These are phyloP conservation scores for Channa striata DNA, from an alignment of 2,797 vertebrate species.

Conservation along the genomic window DNA sequence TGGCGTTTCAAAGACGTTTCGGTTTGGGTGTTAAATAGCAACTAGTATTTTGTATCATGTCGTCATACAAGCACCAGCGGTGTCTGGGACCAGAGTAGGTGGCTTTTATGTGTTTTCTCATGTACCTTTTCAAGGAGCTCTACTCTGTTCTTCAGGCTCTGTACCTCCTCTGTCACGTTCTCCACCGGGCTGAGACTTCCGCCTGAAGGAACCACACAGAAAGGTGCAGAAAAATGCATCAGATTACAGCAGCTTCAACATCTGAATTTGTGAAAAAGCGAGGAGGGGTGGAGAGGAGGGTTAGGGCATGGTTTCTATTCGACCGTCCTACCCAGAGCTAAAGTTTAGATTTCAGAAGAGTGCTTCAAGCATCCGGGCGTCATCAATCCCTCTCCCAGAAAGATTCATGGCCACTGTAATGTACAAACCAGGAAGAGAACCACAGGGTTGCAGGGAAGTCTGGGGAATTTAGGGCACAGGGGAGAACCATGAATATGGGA, in stretches of 20 bases:
- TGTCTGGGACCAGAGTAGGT: slow-evolving; percentile 34
- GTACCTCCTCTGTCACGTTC: slow-evolving; percentile 87
- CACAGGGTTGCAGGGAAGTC: slow-evolving; percentile 2
- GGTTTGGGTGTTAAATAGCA: slow-evolving; percentile 15
- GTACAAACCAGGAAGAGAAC: slow-evolving; percentile 28
- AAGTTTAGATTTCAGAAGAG: slow-evolving; percentile 23
- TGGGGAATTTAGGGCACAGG: slow-evolving; percentile 32
- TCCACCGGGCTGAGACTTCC: slow-evolving; percentile 68
- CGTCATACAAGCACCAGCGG: slow-evolving; percentile 13
- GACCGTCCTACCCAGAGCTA: slow-evolving; percentile 9
- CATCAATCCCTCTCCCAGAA: neutral
- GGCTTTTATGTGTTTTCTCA: slow-evolving; percentile 35
- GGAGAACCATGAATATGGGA: slow-evolving; percentile 39
- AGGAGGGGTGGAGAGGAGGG: neutral
- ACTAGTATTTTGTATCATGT: slow-evolving; percentile 9
- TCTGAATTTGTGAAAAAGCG: neutral
- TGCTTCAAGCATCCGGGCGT: slow-evolving; percentile 12
- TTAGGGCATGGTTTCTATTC: neutral
- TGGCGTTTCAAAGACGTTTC: slow-evolving; percentile 50
- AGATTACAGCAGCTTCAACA: neutral
- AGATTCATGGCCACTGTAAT: slow-evolving; percentile 38
- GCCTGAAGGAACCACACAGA: slow-evolving; percentile 61
- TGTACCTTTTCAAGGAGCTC: slow-evolving; percentile 91
- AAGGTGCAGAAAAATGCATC: slow-evolving; percentile 19
- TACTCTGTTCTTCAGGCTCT: slow-evolving; percentile 86